These are phyloP conservation scores for Cephus spinipes DNA, from an alignment of 2,888 invertebrate species.

Conservation along the genomic window DNA sequence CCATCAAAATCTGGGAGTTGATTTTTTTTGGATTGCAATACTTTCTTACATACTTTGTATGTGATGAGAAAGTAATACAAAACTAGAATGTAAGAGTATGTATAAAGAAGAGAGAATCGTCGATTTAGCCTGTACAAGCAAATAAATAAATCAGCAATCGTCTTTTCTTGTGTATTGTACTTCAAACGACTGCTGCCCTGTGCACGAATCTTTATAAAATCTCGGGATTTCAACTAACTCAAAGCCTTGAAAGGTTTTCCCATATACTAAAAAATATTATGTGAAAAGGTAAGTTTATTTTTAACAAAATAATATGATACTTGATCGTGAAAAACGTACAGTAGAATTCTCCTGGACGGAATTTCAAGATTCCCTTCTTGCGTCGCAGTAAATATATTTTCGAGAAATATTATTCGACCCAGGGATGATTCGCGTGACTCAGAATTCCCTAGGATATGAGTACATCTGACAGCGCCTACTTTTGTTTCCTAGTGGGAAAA, in stretches of 20 bases:
- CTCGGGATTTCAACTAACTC: not conserved
- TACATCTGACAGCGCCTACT: not conserved
- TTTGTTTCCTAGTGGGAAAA: not conserved
- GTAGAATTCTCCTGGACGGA: not conserved
- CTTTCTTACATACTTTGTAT: no score
- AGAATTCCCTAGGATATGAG: not conserved
- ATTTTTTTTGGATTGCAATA: no score
- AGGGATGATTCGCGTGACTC: not conserved
- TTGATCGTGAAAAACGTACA: not conserved
- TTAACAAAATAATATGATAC: not conserved
- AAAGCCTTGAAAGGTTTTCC: not conserved
- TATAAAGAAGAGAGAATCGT: no score
- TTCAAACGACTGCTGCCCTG: not conserved
- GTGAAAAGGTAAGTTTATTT: not conserved
- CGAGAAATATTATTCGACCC: not conserved
- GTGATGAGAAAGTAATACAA: no score
- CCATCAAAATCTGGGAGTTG: no score
- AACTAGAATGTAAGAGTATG: no score
- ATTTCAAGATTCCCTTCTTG: not conserved
- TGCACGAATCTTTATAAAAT: not conserved
- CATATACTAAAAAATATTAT: not conserved
- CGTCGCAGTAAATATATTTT: no score
- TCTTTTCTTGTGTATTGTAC: no score
- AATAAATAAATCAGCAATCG: no score
- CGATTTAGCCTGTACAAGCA: no score